Evolutionary conservation across 2,113 vertebrate species (phyloP).

Genomic region (Cranoglanis bouderius): DNA sequence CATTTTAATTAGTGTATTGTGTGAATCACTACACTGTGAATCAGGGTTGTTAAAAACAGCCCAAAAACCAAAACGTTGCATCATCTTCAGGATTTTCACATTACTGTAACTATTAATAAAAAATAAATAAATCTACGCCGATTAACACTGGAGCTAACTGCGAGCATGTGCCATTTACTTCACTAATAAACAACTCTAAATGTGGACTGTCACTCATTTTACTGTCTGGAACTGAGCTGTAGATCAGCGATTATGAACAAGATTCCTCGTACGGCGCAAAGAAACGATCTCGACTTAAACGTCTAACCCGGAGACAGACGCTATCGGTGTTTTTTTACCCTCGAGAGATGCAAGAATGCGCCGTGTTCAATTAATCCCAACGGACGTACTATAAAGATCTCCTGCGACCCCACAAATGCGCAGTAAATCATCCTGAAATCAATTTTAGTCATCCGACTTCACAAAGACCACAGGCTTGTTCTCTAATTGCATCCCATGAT

Average conservation of each 20-base stretch:
- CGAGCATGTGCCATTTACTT: background rate
- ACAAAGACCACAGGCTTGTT: conserved; percentile 70
- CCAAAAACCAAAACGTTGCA: background rate
- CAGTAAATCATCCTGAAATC: background rate
- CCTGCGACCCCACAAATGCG: conserved; percentile 64
- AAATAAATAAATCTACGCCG: background rate
- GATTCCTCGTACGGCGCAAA: background rate
- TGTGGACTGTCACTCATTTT: conserved; percentile 31
- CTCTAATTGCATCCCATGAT: conserved; percentile 72
- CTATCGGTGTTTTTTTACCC: background rate
- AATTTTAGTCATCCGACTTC: conserved; percentile 62
- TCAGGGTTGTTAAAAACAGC: background rate
- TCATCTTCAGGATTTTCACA: background rate
- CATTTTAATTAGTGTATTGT: background rate
- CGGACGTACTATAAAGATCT: conserved; percentile 65
- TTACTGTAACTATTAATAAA: background rate
- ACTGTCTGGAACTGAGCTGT: background rate
- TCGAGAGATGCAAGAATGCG: conserved; percentile 6
- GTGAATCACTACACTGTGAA: background rate
- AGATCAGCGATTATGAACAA: background rate
- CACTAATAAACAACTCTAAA: background rate
- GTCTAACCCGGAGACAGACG: background rate
- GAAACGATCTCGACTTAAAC: conserved; percentile 24
- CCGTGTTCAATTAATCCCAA: background rate
- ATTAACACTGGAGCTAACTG: background rate